Base-by-base conservation (phyloP, 2,888 invertebrate genomes). In the Salticus scenicus region DNA sequence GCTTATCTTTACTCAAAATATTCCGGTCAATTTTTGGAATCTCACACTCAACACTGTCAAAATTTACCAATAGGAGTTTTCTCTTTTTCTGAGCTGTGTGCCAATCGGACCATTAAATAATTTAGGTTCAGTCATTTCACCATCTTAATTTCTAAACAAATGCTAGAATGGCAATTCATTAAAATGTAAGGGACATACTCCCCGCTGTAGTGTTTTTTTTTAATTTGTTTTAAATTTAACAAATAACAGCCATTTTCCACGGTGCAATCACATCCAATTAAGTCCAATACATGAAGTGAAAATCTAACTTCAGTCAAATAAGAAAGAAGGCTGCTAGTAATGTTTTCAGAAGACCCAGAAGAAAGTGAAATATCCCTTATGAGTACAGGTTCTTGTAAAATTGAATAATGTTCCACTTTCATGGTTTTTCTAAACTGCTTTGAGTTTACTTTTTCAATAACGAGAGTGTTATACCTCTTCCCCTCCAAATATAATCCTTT, bases 31-130 rank as follows among this genome's bases (percentile, higher is more conserved):
- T 57, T 4, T n/a, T 20, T 57, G 57, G 37, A 37, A 37, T 27
- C 20, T 57, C 57, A 14, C 20, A 57, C 0, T 57, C 57, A 57
- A 57, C 7, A 2, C 7, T 57, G 17, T 57, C 57, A 57, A 57
- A 57, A 57, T 57, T 27, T 7, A 57, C 0, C 7, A 57, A 1
- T 51, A 17, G 17, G 4, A 37, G 63, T 28, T 63, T 63, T 28
- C 24, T 4, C 1, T 14, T 14, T 28, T 64, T 28, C 64, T 27
- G 30, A 64, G 64, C 28, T 64, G 12, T 27, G 12, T 64, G 64
- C 64, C 64, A 64, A 64, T 64, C 14, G 28, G 64, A 28, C 30
- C 64, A 64, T 1, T 64, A 64, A 64, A 64, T 64, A 10, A 64
- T 30, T 57, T 57, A 10, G 17, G 20, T 27, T 20, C 20, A 57